Percentiles rank a stretch among this genome's conserved stretches.
Conservation (phyloP, 2,888 invertebrate species). For the Scaptomyza reducta region DNA sequence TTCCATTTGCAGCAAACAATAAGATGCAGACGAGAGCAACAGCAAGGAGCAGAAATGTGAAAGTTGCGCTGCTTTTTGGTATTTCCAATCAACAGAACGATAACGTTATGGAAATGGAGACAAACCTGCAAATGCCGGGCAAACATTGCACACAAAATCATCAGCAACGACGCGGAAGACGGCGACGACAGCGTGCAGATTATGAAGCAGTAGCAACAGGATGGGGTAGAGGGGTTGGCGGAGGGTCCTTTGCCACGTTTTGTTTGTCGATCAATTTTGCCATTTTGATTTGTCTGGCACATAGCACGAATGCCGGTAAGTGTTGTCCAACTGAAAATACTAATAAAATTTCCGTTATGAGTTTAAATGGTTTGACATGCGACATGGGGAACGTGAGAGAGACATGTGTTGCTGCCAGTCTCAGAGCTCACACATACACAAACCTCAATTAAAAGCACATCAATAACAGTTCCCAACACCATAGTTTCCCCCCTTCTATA, state of each 20-base stretch:
- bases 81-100: conserved; percentile 39
- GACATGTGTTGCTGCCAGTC: background rate
- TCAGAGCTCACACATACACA: background rate
- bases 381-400: conserved; percentile 31
- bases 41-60: conserved; percentile 20
- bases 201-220: background rate
- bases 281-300: conserved; percentile 72
- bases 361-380: conserved; percentile 66
- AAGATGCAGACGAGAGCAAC: conserved; percentile 55
- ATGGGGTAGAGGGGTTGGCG: too few species aligned
- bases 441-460: conserved; percentile 77
- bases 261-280: conserved; percentile 64
- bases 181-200: conserved; percentile 14
- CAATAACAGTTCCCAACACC: conserved; percentile 58
- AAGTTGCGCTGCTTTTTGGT: conserved; percentile 34
- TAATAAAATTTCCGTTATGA: conserved; percentile 71
- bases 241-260: conserved; percentile 37
- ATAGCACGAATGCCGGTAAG: conserved; percentile 77
- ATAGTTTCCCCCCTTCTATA: background rate
- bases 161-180: conserved; percentile 58
- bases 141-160: conserved; percentile 64
- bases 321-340: conserved; percentile 50
- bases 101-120: conserved; percentile 25
- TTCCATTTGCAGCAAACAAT: conserved; percentile 33
- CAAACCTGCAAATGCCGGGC: conserved; percentile 60